Conservation (phyloP, 1,140 invertebrate genomes). For the Druon quercuslanigerum region DNA sequence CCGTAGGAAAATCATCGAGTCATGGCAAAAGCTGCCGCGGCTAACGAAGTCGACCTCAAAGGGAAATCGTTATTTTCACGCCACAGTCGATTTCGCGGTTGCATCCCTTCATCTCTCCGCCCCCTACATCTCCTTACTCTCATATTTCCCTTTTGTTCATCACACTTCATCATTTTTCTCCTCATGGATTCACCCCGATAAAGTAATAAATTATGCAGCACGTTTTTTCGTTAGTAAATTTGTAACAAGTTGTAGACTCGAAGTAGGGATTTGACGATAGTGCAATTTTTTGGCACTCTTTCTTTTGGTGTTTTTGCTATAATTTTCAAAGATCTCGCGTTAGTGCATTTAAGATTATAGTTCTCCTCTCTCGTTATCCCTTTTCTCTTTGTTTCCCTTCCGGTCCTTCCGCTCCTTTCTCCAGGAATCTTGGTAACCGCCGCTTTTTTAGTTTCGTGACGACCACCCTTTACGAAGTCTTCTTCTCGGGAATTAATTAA, state of each 20-base stretch:
- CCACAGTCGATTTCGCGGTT: slow-evolving; percentile 64
- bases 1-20: slow-evolving; percentile 61
- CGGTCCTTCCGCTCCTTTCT: slow-evolving; percentile 39
- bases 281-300: slow-evolving; percentile 8
- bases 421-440: slow-evolving; percentile 26
- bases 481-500: slow-evolving; percentile 53
- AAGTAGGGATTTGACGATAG: slow-evolving; percentile 35
- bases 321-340: slow-evolving; percentile 3
- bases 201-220: no score
- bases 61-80: slow-evolving; percentile 70
- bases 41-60: slow-evolving; percentile 57
- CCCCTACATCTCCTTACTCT: background rate
- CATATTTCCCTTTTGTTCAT: background rate
- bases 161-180: slow-evolving; percentile 3
- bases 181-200: background rate
- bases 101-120: slow-evolving; percentile 52
- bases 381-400: slow-evolving; percentile 46
- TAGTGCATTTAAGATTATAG: slow-evolving; percentile 23
- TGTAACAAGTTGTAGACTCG: background rate
- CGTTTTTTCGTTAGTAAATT: no score
- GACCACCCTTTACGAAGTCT: slow-evolving; percentile 52
- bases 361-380: slow-evolving; percentile 47
- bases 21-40: slow-evolving; percentile 53
- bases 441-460: slow-evolving; percentile 46
- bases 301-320: background rate